phyloP scores from a whole-genome alignment of 2,888 invertebrate genomes.

The Melieria crassipennis region DNA sequence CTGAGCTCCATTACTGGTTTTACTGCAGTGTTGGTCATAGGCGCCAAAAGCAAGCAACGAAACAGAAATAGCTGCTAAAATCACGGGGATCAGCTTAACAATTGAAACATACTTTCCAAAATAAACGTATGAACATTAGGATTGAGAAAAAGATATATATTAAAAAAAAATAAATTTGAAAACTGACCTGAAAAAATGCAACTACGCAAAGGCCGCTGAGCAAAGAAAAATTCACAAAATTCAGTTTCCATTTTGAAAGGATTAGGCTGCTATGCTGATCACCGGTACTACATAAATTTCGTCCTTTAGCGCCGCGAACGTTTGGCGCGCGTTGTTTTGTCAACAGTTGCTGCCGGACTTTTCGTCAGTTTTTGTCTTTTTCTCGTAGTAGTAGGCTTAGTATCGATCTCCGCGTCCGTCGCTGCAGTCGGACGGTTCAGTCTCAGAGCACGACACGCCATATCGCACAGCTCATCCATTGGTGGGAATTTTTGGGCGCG shows the following conservation, averaged over 20 bases:
- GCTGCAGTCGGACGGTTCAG: slow-evolving; percentile 2
- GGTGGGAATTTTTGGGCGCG: slow-evolving; percentile 61
- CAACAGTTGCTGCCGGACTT: slow-evolving; percentile 3
- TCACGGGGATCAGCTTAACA: background rate
- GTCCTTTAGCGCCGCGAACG: slow-evolving; percentile 8
- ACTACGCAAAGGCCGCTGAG: slow-evolving; percentile 6
- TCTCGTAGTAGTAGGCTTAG: too few species aligned
- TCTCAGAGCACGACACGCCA: slow-evolving; percentile 33
- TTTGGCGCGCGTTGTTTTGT: slow-evolving; percentile 26
- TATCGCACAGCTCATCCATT: slow-evolving; percentile 40
- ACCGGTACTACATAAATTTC: too few species aligned
- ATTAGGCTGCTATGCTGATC: slow-evolving; percentile 28
- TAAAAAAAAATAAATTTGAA: background rate
- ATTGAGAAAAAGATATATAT: background rate
- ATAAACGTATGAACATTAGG: background rate
- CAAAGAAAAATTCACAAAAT: slow-evolving; percentile 39
- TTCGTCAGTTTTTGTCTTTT: background rate
- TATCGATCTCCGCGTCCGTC: background rate
- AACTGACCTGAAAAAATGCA: background rate
- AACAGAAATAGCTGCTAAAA: background rate
- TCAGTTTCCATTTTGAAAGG: slow-evolving; percentile 40
- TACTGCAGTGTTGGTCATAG: slow-evolving; percentile 48
- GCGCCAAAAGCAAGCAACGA: slow-evolving; percentile 33
- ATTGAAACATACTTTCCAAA: background rate
- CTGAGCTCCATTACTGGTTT: slow-evolving; percentile 47